Evolutionary conservation across 1,140 invertebrate genomes (phyloP), one percentile per base, ranked within the genome.

Genomic region (Halictus rubicundus): DNA sequence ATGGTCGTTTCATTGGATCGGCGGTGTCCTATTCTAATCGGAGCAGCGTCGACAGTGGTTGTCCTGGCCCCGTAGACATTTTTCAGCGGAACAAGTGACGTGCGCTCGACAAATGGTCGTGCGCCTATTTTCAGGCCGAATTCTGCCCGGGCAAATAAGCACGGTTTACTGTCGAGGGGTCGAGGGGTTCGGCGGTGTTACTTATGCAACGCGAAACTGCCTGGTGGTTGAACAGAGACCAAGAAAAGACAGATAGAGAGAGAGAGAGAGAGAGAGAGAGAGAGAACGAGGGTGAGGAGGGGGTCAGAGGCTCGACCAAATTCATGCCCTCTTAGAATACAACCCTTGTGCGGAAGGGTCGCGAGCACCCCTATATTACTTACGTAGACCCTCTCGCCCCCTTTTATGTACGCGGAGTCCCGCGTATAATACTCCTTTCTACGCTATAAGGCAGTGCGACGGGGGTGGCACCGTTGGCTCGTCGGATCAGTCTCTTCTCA

Each of bases 241-340:
- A 70, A 74, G 73, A 4, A 54, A 54, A 2, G 49, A n/a, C n/a
- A n/a, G n/a, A 52, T 52, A 19, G 52, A 70, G 65, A 69, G 66
- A 52, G 72, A 78, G 82, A 78, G 39, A 42, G n/a, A n/a, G n/a
- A n/a, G n/a, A n/a, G n/a, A n/a, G n/a, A n/a, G n/a, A n/a, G n/a
- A n/a, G n/a, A n/a, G n/a, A n/a, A n/a, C n/a, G n/a, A n/a, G n/a
- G n/a, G n/a, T n/a, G n/a, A n/a, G n/a, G n/a, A 21, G 46, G 60
- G 69, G 81, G 61, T 54, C 19, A 49, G 54, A 77, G 66, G 68
- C 76, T 81, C 89, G 87, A 86, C 88, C 68, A 86, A 92, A 90
- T 91, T 92, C 91, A 92, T 92, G 89, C 87, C 86, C 90, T 88
- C 89, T 89, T 89, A 86, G 88, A 90, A 84, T 87, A 87, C 90